Base-by-base conservation (phyloP, 2,888 invertebrate genomes). In the Lacanobia oleracea region DNA sequence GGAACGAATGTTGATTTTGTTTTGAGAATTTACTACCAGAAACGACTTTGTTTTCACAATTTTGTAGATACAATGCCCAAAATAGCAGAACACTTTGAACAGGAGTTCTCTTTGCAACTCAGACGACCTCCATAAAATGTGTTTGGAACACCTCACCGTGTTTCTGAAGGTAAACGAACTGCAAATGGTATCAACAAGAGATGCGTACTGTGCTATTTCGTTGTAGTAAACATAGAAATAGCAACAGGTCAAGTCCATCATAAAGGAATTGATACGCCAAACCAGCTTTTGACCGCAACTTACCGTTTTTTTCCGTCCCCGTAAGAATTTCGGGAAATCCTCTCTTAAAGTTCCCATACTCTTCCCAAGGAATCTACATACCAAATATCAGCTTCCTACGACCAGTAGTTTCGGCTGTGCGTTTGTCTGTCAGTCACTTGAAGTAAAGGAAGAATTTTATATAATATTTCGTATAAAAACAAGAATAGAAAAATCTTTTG, bases 161-260 rank as follows among this genome's bases (percentile, higher is more conserved):
- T 51, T 56, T 51, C 6, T 59, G 27, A 50, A 82, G 62, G 60
- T 78, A 78, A 79, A 78, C 54, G 48, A 65, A 78, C 79, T 82
- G n/a, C 57, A 59, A 72, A 82, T 78, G 27, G 57, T 82, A 62
- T 54, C 62, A 63, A 77, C 64, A 77, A 51, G n/a, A 63, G n/a
- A 48, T 23, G 33, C n/a, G 23, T 45, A 37, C 9, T 21, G 14
- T 21, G 4, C 40, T 50, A 60, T 56, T 70, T 51, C 6, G 9
- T 62, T 56, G 21, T 62, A 54, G 27, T 70, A 62, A 60, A 68
- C 40, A 51, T 45, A 56, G 40, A 60, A 63, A 56, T 51, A 69
- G 53, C 37, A 60, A 53, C 33, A 53, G 53, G 77, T 63, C 33
- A 65, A 69, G 66, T 54, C 18, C 54, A 18, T 63, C 45, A 54